phyloP scores from a whole-genome alignment of 1,140 invertebrate genomes.

The Trinorchestia longiramus region DNA sequence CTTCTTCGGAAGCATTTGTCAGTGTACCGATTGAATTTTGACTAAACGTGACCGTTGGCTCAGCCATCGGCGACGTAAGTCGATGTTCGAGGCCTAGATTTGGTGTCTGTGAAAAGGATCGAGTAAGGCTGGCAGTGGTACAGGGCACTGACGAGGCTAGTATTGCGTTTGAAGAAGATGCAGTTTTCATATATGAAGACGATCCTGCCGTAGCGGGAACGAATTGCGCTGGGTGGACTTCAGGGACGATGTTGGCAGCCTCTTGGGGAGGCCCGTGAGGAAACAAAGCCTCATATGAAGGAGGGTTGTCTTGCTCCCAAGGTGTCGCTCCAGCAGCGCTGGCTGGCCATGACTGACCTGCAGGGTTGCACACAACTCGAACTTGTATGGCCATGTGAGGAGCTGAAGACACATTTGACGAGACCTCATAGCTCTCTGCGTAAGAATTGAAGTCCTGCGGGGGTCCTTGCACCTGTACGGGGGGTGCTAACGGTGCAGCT shows the following conservation, averaged over 20 bases:
- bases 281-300: slow-evolving; percentile 63
- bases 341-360: slow-evolving; percentile 8
- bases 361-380: slow-evolving; percentile 63
- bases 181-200: neutral
- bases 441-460: slow-evolving; percentile 64
- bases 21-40: neutral
- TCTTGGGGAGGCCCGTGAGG: slow-evolving; percentile 61
- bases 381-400: slow-evolving; percentile 67
- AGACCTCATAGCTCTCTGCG: slow-evolving; percentile 65
- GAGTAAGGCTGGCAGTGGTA: neutral
- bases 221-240: slow-evolving; percentile 20
- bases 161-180: neutral
- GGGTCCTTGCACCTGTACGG: neutral
- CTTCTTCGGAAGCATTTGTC: neutral
- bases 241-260: neutral
- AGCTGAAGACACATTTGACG: slow-evolving; percentile 63
- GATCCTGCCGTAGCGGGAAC: neutral
- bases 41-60: neutral
- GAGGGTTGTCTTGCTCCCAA: slow-evolving; percentile 58
- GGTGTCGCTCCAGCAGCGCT: neutral
- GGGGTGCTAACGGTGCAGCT: neutral
- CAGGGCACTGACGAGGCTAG: neutral
- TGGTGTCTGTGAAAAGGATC: neutral
- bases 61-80: neutral
- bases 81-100: neutral